Base-by-base conservation (phyloP, 2,888 invertebrate species). In the Synergus gifuensis region DNA sequence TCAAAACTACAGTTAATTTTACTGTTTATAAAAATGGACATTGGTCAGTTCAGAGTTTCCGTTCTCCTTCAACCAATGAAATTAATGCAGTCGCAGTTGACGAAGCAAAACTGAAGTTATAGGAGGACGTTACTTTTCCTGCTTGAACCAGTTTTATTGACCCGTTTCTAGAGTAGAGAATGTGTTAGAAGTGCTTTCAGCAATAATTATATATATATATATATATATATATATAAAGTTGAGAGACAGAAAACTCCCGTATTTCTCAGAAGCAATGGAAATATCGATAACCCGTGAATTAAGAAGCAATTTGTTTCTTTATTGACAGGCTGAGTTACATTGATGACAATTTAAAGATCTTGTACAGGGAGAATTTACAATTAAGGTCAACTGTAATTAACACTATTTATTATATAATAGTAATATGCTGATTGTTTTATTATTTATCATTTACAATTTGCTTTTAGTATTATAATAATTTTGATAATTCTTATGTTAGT, bases 61-160 rank as follows among this genome's bases (percentile, higher is more conserved):
- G 67, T 46, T 67, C 67, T 67, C 18, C 44, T 46, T 14, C 4
- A 67, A 18, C 14, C 22, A 40, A 64, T 64, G 3, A 40, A 64
- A 64, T 66, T 66, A 42, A 66, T 42, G 40, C 66, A 42, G 12
- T 42, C 18, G 28, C 11, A 73, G 49, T 54, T 73, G 73, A 54
- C 54, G 40, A 18, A 73, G 73, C 36, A 73, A 73, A 49, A 54
- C 36, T 40, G 5, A 73, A 73, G 36, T 54, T 54, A 58, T n/a
- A 54, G 36, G 69, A 73, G 44, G 42, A 66, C 66, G 66, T 9
- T 18, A 49, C 11, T 36, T n/a, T 73, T 73, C 73, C 73, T 73
- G 54, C 40, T 73, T 73, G 73, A 73, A 73, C 73, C 73, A 73
- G 73, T 73, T 73, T 40, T 54, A 73, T 73, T 73, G 54, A 58